Evolutionary conservation across 2,797 vertebrate species (phyloP).

Genomic region (Eospalax fontanierii): DNA sequence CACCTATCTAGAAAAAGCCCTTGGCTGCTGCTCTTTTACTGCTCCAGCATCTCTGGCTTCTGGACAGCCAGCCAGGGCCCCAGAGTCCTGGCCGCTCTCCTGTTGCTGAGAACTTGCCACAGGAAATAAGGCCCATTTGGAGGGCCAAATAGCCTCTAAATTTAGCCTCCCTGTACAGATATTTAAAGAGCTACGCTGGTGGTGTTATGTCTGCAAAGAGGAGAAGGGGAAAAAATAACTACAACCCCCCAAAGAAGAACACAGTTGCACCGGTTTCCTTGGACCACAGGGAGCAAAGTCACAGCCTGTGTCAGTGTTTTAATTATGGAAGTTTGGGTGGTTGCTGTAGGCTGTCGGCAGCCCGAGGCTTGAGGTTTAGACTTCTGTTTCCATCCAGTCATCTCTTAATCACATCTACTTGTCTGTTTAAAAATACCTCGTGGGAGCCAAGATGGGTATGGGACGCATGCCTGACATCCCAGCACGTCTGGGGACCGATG

Average conservation of each 20-base stretch:
- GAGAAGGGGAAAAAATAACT: conserved; percentile 83
- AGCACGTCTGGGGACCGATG: background rate
- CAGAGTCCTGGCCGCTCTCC: conserved; percentile 66
- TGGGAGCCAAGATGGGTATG: background rate
- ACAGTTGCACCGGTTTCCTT: background rate
- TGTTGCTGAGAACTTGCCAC: conserved; percentile 87
- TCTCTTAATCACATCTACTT: conserved; percentile 53
- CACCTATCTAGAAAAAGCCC: conserved; percentile 8
- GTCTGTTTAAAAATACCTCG: conserved; percentile 66
- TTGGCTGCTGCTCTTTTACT: background rate
- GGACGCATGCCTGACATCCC: background rate
- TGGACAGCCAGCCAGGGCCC: conserved; percentile 66
- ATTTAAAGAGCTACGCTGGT: conserved; percentile 89
- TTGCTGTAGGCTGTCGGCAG: background rate
- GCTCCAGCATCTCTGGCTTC: background rate
- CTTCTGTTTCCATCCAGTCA: conserved; percentile 33
- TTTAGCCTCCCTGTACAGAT: conserved; percentile 87
- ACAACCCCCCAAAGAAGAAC: conserved; percentile 49
- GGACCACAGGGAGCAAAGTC: background rate
- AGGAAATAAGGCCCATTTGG: conserved; percentile 89
- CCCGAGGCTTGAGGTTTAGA: background rate
- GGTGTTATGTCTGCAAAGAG: conserved; percentile 85
- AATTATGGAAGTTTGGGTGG: background rate
- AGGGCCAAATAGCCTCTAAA: conserved; percentile 87
- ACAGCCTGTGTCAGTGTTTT: background rate